phyloP scores from a whole-genome alignment of 2,113 vertebrate species.

The Amazona vittata region DNA sequence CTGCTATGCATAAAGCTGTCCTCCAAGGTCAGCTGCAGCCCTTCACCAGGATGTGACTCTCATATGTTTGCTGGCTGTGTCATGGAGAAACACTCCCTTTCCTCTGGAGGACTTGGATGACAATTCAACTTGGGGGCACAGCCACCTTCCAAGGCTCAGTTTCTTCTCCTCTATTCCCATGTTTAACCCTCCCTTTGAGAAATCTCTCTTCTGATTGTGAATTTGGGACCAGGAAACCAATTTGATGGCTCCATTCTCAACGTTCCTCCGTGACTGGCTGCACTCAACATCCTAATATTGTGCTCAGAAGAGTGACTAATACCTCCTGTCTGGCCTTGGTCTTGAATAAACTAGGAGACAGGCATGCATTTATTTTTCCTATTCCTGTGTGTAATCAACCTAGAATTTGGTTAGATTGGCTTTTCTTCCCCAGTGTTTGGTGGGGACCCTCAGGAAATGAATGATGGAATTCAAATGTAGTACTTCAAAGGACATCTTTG shows the following conservation, averaged over 20 bases:
- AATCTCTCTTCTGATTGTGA: neutral
- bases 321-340: constrained; percentile 67
- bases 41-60: constrained; percentile 53
- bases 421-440: neutral
- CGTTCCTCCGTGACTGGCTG: neutral
- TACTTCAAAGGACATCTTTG: neutral
- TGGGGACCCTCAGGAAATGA: neutral
- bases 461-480: neutral
- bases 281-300: constrained; percentile 65
- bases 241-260: constrained; percentile 2
- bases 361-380: constrained; percentile 58
- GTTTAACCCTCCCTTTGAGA: neutral
- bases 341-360: constrained; percentile 71
- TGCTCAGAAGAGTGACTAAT: constrained; percentile 73
- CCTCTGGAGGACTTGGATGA: neutral
- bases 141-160: neutral
- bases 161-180: neutral
- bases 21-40: neutral
- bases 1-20: neutral
- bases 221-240: neutral
- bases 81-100: constrained; percentile 51
- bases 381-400: constrained; percentile 60
- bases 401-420: constrained; percentile 28
- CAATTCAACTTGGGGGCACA: neutral
- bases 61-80: constrained; percentile 26